These are phyloP conservation scores for Tapirus indicus DNA, from an alignment of 2,797 vertebrate genomes.

Conservation along the genomic window DNA sequence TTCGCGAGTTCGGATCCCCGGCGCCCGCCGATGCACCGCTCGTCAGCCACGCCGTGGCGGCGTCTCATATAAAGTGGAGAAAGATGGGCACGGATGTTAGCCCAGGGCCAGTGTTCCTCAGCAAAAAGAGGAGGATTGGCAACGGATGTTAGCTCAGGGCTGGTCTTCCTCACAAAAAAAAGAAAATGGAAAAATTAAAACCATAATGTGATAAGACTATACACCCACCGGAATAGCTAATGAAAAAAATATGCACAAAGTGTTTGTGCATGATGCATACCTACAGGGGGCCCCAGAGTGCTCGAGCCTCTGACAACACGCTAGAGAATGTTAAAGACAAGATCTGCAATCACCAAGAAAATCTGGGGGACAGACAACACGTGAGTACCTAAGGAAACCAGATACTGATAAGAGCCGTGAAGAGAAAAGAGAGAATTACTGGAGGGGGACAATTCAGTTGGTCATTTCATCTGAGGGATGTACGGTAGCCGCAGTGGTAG, in stretches of 20 bases:
- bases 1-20: no score
- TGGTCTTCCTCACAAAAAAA: background rate
- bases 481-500: background rate
- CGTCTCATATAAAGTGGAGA: no score
- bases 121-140: no score
- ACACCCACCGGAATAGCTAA: background rate
- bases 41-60: no score
- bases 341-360: background rate
- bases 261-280: background rate
- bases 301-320: background rate
- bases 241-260: background rate
- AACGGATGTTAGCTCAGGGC: no score
- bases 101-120: no score
- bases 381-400: background rate
- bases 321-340: background rate
- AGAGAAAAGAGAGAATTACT: background rate
- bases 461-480: background rate
- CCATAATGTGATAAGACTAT: background rate
- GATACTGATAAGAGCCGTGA: background rate
- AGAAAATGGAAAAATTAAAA: conserved; percentile 14
- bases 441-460: background rate
- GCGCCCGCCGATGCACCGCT: no score
- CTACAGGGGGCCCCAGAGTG: background rate
- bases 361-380: background rate
- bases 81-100: no score